A percentile compares a stretch with the other conserved stretches of the same genome.
Evolutionary conservation across 2,797 vertebrate genomes (phyloP).

Genomic region (Centroberyx gerrardi): DNA sequence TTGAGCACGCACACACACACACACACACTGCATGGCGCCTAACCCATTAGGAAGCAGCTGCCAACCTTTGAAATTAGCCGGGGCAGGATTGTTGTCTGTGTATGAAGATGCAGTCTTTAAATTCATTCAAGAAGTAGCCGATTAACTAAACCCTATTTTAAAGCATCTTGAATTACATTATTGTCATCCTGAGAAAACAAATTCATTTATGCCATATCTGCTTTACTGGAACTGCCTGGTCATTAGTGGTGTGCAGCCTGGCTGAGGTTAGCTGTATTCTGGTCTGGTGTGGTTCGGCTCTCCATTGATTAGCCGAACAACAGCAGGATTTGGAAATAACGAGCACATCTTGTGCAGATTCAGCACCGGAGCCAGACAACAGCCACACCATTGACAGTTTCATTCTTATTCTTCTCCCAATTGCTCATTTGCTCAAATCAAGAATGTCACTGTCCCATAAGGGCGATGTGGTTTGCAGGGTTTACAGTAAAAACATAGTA

Average conservation of each 20-base stretch:
- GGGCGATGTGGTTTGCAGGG: not conserved
- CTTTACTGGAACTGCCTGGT: conserved; percentile 19
- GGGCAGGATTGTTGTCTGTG: no score
- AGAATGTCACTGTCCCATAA: conserved; percentile 12
- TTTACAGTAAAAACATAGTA: not conserved
- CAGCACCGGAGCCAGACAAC: conserved; percentile 2
- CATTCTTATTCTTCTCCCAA: conserved; percentile 37
- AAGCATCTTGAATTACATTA: conserved; percentile 2
- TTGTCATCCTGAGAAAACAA: conserved; percentile 9
- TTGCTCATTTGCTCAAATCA: conserved; percentile 6
- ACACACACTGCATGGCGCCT: not conserved
- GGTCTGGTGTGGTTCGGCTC: conserved; percentile 26
- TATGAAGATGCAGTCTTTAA: conserved; percentile 1
- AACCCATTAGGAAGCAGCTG: no score
- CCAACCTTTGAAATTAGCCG: no score
- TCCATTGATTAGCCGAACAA: conserved; percentile 27
- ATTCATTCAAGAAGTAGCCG: not conserved
- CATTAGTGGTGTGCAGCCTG: conserved; percentile 22
- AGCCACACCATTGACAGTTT: conserved; percentile 22
- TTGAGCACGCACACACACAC: not conserved
- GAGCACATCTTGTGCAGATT: conserved; percentile 27
- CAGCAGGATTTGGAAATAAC: conserved; percentile 57
- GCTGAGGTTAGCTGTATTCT: conserved; percentile 4
- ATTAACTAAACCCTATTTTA: conserved; percentile 4
- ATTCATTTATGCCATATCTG: not conserved